Percentiles rank a stretch among this genome's conserved stretches.
Conservation (phyloP, 2,797 vertebrate genomes). For the Phylloscopus collybita region DNA sequence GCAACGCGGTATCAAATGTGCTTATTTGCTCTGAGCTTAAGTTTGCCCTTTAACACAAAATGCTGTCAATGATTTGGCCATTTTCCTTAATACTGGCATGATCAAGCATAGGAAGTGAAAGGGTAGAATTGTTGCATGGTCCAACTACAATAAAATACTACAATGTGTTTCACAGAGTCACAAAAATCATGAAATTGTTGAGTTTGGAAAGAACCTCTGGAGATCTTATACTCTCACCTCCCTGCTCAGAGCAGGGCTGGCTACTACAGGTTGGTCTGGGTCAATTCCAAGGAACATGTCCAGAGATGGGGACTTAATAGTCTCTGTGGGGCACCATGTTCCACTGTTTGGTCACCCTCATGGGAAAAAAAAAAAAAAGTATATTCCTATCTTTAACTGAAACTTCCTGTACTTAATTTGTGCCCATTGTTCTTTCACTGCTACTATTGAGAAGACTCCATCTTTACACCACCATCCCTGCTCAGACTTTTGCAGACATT, state of each 20-base stretch:
- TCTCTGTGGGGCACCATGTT: not conserved
- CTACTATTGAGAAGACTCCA: not conserved
- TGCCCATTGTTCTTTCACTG: not conserved
- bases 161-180: not conserved
- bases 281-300: not conserved
- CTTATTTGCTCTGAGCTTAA: constrained; percentile 31
- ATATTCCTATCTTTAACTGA: not conserved
- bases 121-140: not conserved
- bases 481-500: not conserved
- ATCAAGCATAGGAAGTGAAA: not conserved
- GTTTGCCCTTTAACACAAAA: constrained; percentile 21
- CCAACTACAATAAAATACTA: not conserved
- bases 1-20: not conserved
- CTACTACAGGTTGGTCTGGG: not conserved
- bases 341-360: not conserved
- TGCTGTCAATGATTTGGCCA: not conserved
- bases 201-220: not conserved
- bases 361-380: not conserved
- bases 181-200: not conserved
- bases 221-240: not conserved
- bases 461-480: not conserved
- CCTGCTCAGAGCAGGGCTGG: not conserved
- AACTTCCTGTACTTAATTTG: not conserved
- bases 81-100: not conserved
- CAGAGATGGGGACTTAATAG: not conserved